These are phyloP conservation scores for Machaerirhynchus nigripectus DNA, from an alignment of 2,113 vertebrate species.

Conservation along the genomic window DNA sequence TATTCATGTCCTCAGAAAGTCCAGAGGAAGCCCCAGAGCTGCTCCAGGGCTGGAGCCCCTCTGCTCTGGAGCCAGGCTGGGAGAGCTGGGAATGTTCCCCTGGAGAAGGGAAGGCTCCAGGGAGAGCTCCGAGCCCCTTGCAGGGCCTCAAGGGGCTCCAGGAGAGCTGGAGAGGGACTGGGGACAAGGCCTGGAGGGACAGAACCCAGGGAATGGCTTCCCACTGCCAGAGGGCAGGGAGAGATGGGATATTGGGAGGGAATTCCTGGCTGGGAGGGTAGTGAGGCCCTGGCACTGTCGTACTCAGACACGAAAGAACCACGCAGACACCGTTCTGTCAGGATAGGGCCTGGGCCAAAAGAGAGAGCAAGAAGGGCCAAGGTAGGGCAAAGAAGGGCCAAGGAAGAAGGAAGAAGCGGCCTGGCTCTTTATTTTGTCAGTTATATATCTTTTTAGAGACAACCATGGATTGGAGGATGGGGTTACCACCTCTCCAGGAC, in stretches of 20 bases:
- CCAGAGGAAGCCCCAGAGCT: neutral
- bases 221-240: fast-evolving
- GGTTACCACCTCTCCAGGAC: no score
- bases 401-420: no score
- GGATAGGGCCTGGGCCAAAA: no score
- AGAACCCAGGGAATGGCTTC: neutral
- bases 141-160: neutral
- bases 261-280: neutral
- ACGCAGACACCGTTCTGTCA: no score
- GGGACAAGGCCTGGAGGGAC: neutral
- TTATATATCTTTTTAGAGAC: no score
- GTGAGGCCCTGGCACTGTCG: neutral
- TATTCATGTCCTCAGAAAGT: neutral
- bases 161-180: neutral
- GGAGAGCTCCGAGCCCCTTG: neutral
- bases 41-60: neutral
- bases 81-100: neutral
- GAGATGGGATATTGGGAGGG: neutral
- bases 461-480: no score
- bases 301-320: no score
- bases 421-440: no score
- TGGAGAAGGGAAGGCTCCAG: neutral
- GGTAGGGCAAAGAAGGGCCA: no score
- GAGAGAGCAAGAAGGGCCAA: no score
- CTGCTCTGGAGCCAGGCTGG: neutral